phyloP scores from a whole-genome alignment of 1,140 invertebrate species.

The Bacillus rossius region DNA sequence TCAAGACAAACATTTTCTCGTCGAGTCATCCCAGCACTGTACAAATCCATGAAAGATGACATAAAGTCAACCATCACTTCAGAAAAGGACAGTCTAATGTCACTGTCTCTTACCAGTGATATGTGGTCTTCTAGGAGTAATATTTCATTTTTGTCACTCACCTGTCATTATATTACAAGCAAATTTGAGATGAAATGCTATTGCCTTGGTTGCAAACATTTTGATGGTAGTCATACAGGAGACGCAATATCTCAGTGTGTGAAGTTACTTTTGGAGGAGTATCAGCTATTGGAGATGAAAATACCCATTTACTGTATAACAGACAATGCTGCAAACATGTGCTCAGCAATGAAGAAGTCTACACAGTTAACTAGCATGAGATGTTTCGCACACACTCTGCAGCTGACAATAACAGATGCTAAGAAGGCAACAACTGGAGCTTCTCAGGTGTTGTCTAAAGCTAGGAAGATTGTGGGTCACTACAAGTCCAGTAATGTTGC shows the following conservation, averaged over 20 bases:
- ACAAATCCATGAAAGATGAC: slow-evolving; percentile 9
- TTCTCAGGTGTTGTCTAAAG: background rate
- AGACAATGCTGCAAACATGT: slow-evolving; percentile 13
- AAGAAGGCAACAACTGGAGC: background rate
- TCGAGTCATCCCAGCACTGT: slow-evolving; percentile 9
- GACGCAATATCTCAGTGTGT: slow-evolving; percentile 7
- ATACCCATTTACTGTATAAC: slow-evolving; percentile 10
- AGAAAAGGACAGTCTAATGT: slow-evolving; percentile 9
- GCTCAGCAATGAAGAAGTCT: slow-evolving; percentile 1
- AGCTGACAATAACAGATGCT: slow-evolving; percentile 9
- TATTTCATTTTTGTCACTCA: slow-evolving; percentile 13
- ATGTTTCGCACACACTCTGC: slow-evolving; percentile 19
- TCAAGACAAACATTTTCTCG: slow-evolving; percentile 15
- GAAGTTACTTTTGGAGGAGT: slow-evolving; percentile 8
- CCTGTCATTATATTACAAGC: slow-evolving; percentile 4
- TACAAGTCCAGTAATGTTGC: slow-evolving; percentile 5
- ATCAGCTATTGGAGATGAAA: slow-evolving; percentile 2
- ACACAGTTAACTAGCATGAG: background rate
- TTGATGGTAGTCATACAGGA: slow-evolving; percentile 7
- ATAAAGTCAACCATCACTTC: slow-evolving; percentile 6
- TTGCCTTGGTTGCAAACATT: background rate
- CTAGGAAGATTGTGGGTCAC: slow-evolving; percentile 11
- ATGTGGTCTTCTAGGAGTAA: slow-evolving; percentile 13
- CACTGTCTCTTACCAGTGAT: slow-evolving; percentile 11
- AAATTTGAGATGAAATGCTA: slow-evolving; percentile 9